A percentile compares a stretch with the other conserved stretches of the same genome.
phyloP scores from a whole-genome alignment of 2,113 vertebrate genomes.

The Nerophis ophidion region DNA sequence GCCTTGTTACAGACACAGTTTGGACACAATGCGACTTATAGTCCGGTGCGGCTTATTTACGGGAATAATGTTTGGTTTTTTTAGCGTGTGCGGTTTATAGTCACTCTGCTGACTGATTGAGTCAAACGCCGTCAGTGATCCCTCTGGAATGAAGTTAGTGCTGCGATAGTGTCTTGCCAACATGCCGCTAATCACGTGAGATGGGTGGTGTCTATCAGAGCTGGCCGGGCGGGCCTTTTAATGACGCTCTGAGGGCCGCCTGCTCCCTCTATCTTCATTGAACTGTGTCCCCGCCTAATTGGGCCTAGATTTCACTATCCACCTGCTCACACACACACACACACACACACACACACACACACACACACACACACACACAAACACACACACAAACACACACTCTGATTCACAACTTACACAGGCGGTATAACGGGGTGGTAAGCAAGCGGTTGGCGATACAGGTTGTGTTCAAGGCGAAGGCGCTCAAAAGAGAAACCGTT shows the following conservation, averaged over 20 bases:
- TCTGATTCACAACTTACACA: constrained; percentile 5
- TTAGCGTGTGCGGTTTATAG: too few species aligned
- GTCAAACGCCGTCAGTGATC: constrained; percentile 58
- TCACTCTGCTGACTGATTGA: constrained; percentile 31
- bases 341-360: constrained; percentile 21
- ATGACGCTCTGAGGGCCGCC: constrained; percentile 93
- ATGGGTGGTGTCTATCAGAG: constrained; percentile 95
- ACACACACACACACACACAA: background rate
- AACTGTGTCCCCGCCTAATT: constrained; percentile 96
- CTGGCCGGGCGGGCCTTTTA: constrained; percentile 87
- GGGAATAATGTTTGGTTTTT: too few species aligned
- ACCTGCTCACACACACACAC: constrained; percentile 27
- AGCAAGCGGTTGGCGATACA: constrained; percentile 2
- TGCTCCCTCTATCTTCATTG: constrained; percentile 93
- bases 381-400: constrained; percentile 2
- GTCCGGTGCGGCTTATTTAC: too few species aligned
- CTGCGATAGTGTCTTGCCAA: constrained; percentile 63
- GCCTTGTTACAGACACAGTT: too few species aligned
- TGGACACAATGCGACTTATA: too few species aligned
- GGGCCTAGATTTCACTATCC: constrained; percentile 98
- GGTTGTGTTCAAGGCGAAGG: constrained; percentile 4
- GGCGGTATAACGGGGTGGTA: background rate
- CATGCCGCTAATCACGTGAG: constrained; percentile 88
- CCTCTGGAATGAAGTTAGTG: constrained; percentile 79
- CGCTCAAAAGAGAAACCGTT: background rate